A percentile compares a stretch with the other conserved stretches of the same genome.
phyloP scores from a whole-genome alignment of 2,797 vertebrate genomes.

The Echiichthys vipera region DNA sequence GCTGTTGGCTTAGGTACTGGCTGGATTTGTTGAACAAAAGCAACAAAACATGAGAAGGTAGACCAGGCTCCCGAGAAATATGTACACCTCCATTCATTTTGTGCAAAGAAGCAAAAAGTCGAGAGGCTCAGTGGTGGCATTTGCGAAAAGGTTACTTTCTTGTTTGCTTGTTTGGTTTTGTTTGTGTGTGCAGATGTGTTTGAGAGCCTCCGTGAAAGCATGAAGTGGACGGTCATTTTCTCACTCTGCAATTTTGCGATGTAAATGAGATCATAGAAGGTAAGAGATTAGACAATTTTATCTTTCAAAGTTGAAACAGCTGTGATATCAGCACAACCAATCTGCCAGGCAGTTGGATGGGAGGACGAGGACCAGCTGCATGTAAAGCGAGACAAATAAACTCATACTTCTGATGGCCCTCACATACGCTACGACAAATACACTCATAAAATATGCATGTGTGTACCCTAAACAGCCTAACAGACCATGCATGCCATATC shows the following conservation, averaged over 20 bases:
- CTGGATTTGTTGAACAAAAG: conserved; percentile 66
- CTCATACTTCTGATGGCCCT: background rate
- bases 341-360: conserved; percentile 36
- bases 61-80: conserved; percentile 35
- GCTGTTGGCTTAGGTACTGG: conserved; percentile 53
- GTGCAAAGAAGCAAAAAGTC: conserved; percentile 56
- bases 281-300: conserved; percentile 40
- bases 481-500: background rate
- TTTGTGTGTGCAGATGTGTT: conserved; percentile 1
- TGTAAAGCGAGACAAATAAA: conserved; percentile 30
- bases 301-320: conserved; percentile 38
- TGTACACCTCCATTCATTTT: conserved; percentile 44
- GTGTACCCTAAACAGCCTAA: background rate
- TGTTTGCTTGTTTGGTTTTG: conserved; percentile 58
- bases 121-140: conserved; percentile 58
- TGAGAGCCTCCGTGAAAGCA: conserved; percentile 20
- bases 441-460: background rate
- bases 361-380: conserved; percentile 36
- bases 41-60: conserved; percentile 51
- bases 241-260: conserved; percentile 47
- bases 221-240: conserved; percentile 48
- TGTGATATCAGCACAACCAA: conserved; percentile 42
- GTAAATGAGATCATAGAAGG: conserved; percentile 58
- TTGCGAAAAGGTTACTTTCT: conserved; percentile 72
- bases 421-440: background rate